phyloP scores from a whole-genome alignment of 2,797 vertebrate species.

The Poecilia velifera region DNA sequence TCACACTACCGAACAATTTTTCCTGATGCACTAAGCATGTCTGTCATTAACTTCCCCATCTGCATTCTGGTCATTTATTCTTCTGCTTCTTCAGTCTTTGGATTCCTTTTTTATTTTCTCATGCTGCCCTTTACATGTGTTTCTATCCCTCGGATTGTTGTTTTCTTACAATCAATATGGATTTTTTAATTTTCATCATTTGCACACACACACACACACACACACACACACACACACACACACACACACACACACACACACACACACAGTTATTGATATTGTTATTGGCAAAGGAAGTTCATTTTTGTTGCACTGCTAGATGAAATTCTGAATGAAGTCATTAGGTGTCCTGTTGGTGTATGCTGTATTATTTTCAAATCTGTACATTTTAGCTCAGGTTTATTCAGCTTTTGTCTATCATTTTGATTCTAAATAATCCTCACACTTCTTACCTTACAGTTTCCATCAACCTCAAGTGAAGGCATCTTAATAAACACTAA shows the following conservation, averaged over 20 bases:
- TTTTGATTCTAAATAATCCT: background rate
- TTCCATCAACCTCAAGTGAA: slow-evolving; percentile 42
- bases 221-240: background rate
- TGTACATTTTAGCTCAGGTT: background rate
- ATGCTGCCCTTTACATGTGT: background rate
- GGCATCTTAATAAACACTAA: slow-evolving; percentile 64
- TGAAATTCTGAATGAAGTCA: background rate
- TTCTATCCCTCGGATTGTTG: background rate
- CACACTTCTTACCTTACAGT: background rate
- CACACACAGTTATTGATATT: background rate
- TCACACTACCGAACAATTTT: background rate
- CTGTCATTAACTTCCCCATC: background rate
- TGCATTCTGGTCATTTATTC: background rate
- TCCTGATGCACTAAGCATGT: background rate
- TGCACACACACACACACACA: background rate
- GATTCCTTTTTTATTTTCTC: background rate
- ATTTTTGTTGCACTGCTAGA: background rate
- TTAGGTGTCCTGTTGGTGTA: background rate
- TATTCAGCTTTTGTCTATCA: background rate
- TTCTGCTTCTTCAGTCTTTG: background rate
- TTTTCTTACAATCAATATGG: background rate
- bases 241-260: background rate
- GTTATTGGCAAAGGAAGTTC: background rate
- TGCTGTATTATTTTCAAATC: background rate
- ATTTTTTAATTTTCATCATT: background rate